Base-by-base conservation (phyloP, 1,140 invertebrate genomes). In the Pinna nobilis region DNA sequence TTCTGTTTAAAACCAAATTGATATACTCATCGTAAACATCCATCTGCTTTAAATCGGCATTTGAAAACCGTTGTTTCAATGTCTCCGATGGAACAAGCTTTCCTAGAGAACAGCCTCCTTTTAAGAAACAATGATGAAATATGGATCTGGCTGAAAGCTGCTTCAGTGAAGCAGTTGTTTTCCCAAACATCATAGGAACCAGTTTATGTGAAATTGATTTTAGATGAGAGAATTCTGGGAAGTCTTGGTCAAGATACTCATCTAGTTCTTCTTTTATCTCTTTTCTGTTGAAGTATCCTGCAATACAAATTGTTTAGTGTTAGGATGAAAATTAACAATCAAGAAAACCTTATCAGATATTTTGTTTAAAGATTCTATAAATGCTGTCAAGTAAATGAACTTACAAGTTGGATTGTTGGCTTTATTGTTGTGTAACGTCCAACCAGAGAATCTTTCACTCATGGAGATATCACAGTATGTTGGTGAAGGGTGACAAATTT, bases 11-110 rank as follows among this genome's bases (percentile, higher is more conserved):
- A 23, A 82, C 77, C 49, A 83, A 71, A 25, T 47, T 77, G 3
- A 86, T 77, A 68, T 84, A 86, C 41, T 86, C 82, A 44, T 84
- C 82, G 37, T 83, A 86, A 33, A 70, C 65, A 57, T 80, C 78
- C 2, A 59, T 47, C 23, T 82, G 61, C 6, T 57, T 59, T 35
- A 81, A 59, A 13, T 80, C 80, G 5, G 75, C 71, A 15, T 77
- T 57, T 18, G 50, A 55, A 55, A 81, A 81, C 55, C 68, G 76
- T 25, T 80, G 55, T 49, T 77, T 70, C 7, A 84, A 53, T 5
- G 80, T 74, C 5, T 78, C 60, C 1, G 78, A 76, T 3, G 81
- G 81, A 53, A 86, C 47, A 23, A 85, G 66, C 64, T 76, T 78
- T 20, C 74, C 74, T 15, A 86, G 63, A 47, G 77, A 81, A 5